These are phyloP conservation scores for Ophioderma brevispina DNA, from an alignment of 35 echinoderm and acorn worm species.

Conservation along the genomic window DNA sequence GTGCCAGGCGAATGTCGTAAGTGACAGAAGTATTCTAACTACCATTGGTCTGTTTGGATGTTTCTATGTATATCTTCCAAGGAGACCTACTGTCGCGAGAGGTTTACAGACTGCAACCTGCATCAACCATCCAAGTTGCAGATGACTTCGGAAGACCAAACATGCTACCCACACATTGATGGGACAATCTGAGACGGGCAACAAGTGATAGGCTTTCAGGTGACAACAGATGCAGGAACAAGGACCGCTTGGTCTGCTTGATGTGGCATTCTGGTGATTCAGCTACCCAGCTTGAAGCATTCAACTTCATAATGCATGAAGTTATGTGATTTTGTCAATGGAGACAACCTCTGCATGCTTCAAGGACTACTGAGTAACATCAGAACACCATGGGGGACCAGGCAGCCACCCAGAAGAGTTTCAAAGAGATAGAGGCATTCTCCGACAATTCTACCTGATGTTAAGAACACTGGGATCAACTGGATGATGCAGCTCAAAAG, in stretches of 20 bases:
- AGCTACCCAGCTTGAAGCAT: constrained; percentile 12
- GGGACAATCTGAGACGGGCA: constrained; percentile 31
- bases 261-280: constrained; percentile 14
- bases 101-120: too few relatives aligned
- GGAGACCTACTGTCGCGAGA: too few relatives aligned
- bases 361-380: not conserved
- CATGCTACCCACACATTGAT: constrained; percentile 45
- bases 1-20: too few relatives aligned
- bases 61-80: too few relatives aligned
- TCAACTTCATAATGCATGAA: constrained; percentile 32
- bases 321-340: not conserved
- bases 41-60: too few relatives aligned
- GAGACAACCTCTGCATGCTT: not conserved
- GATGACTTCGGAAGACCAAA: too few relatives aligned
- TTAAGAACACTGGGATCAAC: not conserved
- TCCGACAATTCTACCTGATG: constrained; percentile 12
- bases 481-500: not conserved
- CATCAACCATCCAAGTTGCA: too few relatives aligned
- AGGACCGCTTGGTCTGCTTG: not conserved
- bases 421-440: constrained; percentile 25
- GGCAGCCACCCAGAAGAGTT: constrained; percentile 32
- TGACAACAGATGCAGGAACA: not conserved
- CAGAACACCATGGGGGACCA: constrained; percentile 47
- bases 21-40: too few relatives aligned
- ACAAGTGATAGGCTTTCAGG: constrained; percentile 1